Conservation (phyloP, 92 coral and sea anemone species). For the Porites divaricata region DNA sequence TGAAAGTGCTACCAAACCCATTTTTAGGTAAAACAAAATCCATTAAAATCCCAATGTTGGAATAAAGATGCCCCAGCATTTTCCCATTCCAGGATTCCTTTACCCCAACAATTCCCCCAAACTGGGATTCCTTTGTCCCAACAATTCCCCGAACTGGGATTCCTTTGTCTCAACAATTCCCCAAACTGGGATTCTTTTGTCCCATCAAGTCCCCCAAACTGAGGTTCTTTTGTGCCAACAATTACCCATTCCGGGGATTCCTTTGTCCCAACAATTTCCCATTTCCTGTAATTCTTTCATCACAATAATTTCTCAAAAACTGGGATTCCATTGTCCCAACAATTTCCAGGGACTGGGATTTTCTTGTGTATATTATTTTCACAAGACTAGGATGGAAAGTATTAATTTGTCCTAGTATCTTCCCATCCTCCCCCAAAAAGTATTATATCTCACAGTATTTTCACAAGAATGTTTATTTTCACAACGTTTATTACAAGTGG, state of each 20-base stretch:
- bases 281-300: neutral
- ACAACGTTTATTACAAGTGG: neutral
- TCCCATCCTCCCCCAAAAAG: neutral
- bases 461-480: no score
- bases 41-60: neutral
- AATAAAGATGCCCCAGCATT: no score
- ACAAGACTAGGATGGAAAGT: neutral
- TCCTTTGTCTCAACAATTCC: no score
- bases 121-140: no score
- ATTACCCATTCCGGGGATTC: no score
- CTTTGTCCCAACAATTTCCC: neutral
- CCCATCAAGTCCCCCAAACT: no score
- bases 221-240: no score
- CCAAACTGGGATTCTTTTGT: no score
- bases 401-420: neutral
- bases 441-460: no score
- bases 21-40: neutral
- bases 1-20: slow-evolving; percentile 21
- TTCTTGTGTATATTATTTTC: neutral
- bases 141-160: no score
- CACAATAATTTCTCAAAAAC: neutral
- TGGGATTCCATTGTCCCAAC: neutral
- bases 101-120: no score
- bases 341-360: neutral
- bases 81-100: no score